These are phyloP conservation scores for Coptodon rendalli DNA, from an alignment of 2,113 vertebrate genomes.

Conservation along the genomic window DNA sequence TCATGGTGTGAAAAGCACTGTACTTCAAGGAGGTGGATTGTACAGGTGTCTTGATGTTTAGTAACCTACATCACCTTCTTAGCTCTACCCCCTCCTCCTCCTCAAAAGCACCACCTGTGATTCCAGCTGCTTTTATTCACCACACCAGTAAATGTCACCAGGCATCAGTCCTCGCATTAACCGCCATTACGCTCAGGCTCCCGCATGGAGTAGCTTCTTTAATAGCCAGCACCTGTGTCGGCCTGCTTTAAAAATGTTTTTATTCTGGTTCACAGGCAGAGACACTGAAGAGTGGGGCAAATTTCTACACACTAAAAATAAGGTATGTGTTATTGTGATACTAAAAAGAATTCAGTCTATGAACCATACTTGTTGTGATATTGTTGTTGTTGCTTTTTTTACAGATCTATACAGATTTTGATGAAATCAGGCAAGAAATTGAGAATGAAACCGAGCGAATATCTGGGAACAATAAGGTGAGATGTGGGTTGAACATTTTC, in stretches of 20 bases:
- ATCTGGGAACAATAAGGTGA: constrained; percentile 96
- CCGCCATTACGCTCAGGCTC: neutral
- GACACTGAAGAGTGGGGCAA: constrained; percentile 96
- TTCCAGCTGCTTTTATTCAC: neutral
- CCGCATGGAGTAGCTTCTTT: neutral
- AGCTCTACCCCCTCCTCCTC: neutral
- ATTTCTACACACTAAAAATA: constrained; percentile 98
- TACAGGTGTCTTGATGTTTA: constrained; percentile 2
- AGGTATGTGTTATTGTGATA: constrained; percentile 66
- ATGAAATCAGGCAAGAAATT: constrained; percentile 98
- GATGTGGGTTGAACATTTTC: neutral
- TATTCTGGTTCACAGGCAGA: constrained; percentile 74
- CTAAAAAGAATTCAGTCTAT: neutral
- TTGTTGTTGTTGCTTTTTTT: neutral
- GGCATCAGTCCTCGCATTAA: neutral
- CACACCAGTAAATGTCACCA: neutral
- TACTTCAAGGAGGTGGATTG: constrained; percentile 27
- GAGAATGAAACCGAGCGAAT: constrained; percentile 93
- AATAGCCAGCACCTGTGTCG: neutral
- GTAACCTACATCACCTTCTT: neutral
- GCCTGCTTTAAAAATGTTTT: neutral
- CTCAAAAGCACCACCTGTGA: neutral
- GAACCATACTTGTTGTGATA: neutral
- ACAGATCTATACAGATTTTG: constrained; percentile 93
- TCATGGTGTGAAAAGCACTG: constrained; percentile 78